Conservation (phyloP, 35 echinoderm and acorn worm genomes). For the Amphiura filiformis region DNA sequence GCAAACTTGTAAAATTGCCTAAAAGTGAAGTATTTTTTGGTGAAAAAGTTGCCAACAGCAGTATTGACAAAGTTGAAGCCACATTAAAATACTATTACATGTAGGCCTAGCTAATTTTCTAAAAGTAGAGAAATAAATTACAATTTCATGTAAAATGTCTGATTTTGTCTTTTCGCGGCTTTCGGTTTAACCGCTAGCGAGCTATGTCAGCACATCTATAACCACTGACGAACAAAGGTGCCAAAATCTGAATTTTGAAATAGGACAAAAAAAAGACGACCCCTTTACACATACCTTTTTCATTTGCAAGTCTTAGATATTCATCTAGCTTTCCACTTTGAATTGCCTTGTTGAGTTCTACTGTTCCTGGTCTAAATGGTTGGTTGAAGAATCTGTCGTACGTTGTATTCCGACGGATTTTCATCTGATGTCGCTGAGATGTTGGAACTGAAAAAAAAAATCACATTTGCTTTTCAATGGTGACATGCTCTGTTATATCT, state of each 20-base stretch:
- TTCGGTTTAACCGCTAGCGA: background rate
- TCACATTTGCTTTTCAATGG: no score
- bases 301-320: slow-evolving; percentile 54
- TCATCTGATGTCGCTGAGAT: slow-evolving; percentile 49
- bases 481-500: no score
- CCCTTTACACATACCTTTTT: slow-evolving; percentile 55
- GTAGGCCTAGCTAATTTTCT: no score
- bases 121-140: background rate
- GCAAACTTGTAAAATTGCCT: background rate
- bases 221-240: background rate
- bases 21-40: no score
- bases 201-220: no score
- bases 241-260: background rate
- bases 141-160: background rate
- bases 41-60: no score
- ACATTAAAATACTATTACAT: no score
- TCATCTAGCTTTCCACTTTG: slow-evolving; percentile 63
- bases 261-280: background rate
- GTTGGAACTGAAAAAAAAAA: slow-evolving; percentile 56
- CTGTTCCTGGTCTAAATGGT: slow-evolving; percentile 75
- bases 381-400: slow-evolving; percentile 96
- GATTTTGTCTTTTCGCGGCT: no score
- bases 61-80: no score
- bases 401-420: slow-evolving; percentile 66
- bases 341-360: slow-evolving; percentile 55